Conservation (phyloP, 2,797 vertebrate species). For the Girardinus metallicus region DNA sequence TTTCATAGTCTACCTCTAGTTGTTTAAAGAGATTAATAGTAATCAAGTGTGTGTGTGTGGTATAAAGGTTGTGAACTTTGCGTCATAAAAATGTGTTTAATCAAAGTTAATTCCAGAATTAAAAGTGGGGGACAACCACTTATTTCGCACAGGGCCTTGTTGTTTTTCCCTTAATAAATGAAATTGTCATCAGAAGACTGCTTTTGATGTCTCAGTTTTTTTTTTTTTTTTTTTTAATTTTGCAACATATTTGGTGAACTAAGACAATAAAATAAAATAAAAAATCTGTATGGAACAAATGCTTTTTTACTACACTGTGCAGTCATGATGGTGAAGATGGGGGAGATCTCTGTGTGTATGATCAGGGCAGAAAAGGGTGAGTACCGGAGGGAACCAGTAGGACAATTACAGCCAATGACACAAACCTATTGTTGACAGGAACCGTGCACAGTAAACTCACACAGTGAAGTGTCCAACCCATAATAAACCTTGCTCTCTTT, state of each 20-base stretch:
- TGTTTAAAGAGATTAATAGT: neutral
- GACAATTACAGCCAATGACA: slow-evolving; percentile 31
- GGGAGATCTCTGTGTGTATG: slow-evolving; percentile 4
- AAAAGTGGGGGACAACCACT: neutral
- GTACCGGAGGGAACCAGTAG: slow-evolving; percentile 31
- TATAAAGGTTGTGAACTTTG: neutral
- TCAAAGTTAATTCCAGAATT: neutral
- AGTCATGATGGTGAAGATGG: neutral
- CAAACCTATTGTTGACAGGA: slow-evolving; percentile 52
- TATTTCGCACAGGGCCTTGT: neutral
- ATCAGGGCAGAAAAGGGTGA: slow-evolving; percentile 5
- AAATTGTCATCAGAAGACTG: neutral
- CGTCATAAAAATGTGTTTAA: neutral
- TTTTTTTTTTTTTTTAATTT: neutral
- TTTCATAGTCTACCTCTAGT: neutral
- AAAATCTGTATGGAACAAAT: neutral
- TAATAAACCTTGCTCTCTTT: slow-evolving; percentile 36
- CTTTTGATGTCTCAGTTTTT: neutral
- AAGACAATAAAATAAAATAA: neutral
- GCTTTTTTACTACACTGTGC: neutral
- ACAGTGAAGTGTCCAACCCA: slow-evolving; percentile 38
- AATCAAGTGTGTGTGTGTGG: neutral
- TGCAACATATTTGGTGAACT: neutral
- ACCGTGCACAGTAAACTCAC: slow-evolving; percentile 24
- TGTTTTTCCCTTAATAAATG: neutral